Percentiles rank a stretch among this genome's conserved stretches.
Conservation (phyloP, 2,113 vertebrate species). For the Abramis brama region DNA sequence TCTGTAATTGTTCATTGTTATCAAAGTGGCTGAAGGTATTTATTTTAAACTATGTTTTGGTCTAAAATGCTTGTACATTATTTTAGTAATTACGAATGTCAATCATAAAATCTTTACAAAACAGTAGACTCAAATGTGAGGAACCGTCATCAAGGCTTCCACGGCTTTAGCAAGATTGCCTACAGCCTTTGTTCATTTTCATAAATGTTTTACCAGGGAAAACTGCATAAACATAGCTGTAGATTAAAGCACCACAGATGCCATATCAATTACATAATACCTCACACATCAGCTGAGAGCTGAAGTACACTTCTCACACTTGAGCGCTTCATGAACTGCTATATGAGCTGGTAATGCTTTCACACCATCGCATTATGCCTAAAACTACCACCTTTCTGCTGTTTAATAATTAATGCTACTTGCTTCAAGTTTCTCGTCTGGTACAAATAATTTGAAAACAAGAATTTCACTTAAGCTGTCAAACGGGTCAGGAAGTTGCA, state of each 20-base stretch:
- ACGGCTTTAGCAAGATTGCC: background rate
- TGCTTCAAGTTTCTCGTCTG: background rate
- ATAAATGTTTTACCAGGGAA: constrained; percentile 1
- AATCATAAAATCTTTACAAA: constrained; percentile 7
- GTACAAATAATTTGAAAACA: background rate
- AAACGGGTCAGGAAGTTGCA: too few species aligned
- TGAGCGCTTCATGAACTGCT: constrained; percentile 14
- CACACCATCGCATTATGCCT: background rate
- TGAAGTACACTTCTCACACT: constrained; percentile 24
- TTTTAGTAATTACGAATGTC: constrained; percentile 2
- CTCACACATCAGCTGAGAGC: constrained; percentile 20
- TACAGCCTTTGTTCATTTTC: background rate
- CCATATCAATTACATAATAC: constrained; percentile 19
- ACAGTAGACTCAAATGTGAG: background rate
- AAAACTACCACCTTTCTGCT: background rate
- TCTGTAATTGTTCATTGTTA: too few species aligned
- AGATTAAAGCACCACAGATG: constrained; percentile 2
- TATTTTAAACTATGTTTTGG: background rate
- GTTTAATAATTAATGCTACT: constrained; percentile 26
- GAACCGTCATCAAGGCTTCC: background rate
- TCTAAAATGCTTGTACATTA: background rate
- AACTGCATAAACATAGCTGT: background rate
- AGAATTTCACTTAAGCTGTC: background rate
- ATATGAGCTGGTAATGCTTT: constrained; percentile 10
- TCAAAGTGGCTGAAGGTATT: background rate